Percentiles rank a stretch among this genome's conserved stretches.
Evolutionary conservation across 2,888 invertebrate species (phyloP).

Genomic region (Rhingia campestris): DNA sequence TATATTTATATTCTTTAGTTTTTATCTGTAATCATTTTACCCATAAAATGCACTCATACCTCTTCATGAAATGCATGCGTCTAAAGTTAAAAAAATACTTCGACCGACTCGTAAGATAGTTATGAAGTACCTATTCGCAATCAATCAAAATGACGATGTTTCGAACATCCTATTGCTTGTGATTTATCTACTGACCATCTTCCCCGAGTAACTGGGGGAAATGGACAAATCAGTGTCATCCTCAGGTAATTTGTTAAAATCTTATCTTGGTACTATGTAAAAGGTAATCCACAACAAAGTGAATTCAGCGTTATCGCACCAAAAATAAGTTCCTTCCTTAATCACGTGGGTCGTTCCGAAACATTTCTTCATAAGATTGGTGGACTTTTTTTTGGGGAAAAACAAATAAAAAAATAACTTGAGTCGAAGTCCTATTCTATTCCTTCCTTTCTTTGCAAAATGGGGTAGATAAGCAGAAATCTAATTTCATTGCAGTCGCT

Average conservation of each 20-base stretch:
- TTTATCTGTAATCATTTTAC: too few relatives aligned
- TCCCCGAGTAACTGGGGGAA: background rate
- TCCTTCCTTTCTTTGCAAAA: background rate
- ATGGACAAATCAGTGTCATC: constrained; percentile 31
- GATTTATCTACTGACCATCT: constrained; percentile 1
- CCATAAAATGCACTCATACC: too few relatives aligned
- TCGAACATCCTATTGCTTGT: background rate
- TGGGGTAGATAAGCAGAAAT: constrained; percentile 26
- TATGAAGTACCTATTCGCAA: background rate
- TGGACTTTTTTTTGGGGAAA: background rate
- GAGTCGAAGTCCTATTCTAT: background rate
- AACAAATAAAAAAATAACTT: constrained; percentile 14
- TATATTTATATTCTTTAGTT: too few relatives aligned
- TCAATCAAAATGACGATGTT: background rate
- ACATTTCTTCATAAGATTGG: background rate
- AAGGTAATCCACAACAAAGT: constrained; percentile 47
- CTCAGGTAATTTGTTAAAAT: constrained; percentile 38
- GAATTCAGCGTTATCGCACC: constrained; percentile 65
- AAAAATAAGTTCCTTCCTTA: constrained; percentile 82
- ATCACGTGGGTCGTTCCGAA: constrained; percentile 78
- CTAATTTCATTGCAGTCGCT: constrained; percentile 30
- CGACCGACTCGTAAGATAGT: background rate
- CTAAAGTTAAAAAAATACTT: too few relatives aligned
- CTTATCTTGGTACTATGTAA: constrained; percentile 36
- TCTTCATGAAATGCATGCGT: too few relatives aligned